phyloP scores from a whole-genome alignment of 2,113 vertebrate species.

The Naja naja region DNA sequence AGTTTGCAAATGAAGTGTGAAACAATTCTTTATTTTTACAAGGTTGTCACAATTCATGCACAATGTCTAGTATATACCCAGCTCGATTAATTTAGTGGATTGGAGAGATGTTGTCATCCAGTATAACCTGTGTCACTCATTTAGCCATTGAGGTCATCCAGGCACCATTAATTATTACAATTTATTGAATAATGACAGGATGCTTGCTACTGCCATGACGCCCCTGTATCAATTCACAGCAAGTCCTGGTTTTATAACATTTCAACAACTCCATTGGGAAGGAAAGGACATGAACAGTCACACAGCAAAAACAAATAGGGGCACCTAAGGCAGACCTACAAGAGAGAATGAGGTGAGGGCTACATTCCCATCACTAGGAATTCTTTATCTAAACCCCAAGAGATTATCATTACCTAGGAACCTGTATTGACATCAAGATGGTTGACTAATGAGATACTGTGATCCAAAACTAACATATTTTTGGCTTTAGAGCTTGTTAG shows the following conservation, averaged over 20 bases:
- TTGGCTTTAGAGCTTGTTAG: neutral
- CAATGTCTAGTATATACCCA: neutral
- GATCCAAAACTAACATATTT: slow-evolving; percentile 23
- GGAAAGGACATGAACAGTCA: fast-evolving
- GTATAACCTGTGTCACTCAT: slow-evolving; percentile 3
- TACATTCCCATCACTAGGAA: slow-evolving; percentile 11
- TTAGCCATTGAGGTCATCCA: slow-evolving; percentile 28
- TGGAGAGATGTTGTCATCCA: neutral
- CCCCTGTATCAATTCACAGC: neutral
- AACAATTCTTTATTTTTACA: slow-evolving; percentile 54
- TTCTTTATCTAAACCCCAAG: slow-evolving; percentile 1
- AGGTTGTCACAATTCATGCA: slow-evolving; percentile 49
- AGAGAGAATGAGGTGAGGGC: neutral
- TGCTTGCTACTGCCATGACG: neutral
- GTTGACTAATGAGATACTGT: slow-evolving; percentile 35
- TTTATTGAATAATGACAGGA: slow-evolving; percentile 20
- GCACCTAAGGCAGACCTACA: neutral
- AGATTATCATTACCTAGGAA: slow-evolving; percentile 3
- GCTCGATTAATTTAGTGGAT: neutral
- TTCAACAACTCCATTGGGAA: neutral
- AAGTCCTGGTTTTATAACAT: neutral
- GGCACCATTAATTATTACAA: slow-evolving; percentile 34
- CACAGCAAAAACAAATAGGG: fast-evolving
- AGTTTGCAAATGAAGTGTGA: slow-evolving; percentile 68
- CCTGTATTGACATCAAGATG: neutral